These are phyloP conservation scores for Ormyrus pomaceus DNA, from an alignment of 2,888 invertebrate genomes.

Conservation along the genomic window DNA sequence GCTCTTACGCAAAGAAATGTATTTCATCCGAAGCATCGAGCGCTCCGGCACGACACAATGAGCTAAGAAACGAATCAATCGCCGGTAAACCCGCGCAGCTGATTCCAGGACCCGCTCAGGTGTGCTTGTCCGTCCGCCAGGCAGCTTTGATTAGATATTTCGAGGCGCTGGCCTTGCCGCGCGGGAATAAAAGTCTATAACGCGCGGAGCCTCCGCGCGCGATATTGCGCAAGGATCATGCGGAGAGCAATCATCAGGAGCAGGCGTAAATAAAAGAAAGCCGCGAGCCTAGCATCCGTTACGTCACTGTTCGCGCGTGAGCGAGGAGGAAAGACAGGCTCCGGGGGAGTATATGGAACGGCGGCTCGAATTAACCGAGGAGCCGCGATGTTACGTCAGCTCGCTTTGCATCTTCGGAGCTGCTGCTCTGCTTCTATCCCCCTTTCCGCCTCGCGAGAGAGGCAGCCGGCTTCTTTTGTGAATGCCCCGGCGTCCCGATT, in stretches of 20 bases:
- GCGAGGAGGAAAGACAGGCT: not conserved
- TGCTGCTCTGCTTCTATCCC: too few relatives aligned
- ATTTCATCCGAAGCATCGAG: not conserved
- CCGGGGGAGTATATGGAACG: slow-evolving; percentile 8
- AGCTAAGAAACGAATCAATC: too few relatives aligned
- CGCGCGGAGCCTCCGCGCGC: not conserved
- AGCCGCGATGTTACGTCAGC: not conserved
- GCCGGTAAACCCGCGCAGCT: too few relatives aligned
- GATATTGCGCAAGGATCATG: slow-evolving; percentile 8
- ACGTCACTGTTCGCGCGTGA: not conserved
- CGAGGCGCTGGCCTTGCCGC: too few relatives aligned
- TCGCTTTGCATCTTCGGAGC: too few relatives aligned
- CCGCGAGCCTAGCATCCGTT: not conserved
- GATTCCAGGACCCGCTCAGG: too few relatives aligned
- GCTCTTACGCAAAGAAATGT: not conserved
- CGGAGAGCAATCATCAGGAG: slow-evolving; percentile 15
- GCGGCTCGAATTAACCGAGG: slow-evolving; percentile 37
- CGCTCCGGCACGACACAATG: not conserved
- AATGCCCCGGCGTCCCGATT: too few relatives aligned
- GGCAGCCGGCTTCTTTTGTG: too few relatives aligned
- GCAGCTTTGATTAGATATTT: too few relatives aligned
- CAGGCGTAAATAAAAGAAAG: slow-evolving; percentile 50
- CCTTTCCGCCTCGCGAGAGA: too few relatives aligned
- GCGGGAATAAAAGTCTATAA: not conserved
- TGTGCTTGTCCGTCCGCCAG: too few relatives aligned